phyloP scores from a whole-genome alignment of 2,797 vertebrate genomes.

The Sebastes taczanowskii region DNA sequence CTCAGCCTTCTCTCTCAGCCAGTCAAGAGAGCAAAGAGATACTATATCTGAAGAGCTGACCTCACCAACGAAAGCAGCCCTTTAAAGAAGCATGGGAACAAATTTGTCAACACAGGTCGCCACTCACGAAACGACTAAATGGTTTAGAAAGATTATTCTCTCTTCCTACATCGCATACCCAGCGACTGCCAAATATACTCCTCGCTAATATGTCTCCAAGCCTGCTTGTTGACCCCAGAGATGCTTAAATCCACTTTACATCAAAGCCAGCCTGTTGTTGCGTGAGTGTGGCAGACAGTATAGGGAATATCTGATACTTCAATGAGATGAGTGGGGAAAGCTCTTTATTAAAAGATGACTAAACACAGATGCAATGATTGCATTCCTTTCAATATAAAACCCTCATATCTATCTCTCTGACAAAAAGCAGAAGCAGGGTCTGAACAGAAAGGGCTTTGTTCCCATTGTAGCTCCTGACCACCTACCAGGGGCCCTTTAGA shows the following conservation, averaged over 20 bases:
- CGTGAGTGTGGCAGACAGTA: slow-evolving; percentile 16
- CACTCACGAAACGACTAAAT: slow-evolving; percentile 23
- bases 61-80: slow-evolving; percentile 56
- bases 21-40: slow-evolving; percentile 74
- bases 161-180: not conserved
- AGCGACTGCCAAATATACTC: slow-evolving; percentile 4
- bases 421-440: slow-evolving; percentile 60
- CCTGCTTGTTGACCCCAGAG: slow-evolving; percentile 26
- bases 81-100: slow-evolving; percentile 64
- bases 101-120: slow-evolving; percentile 65
- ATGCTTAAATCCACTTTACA: slow-evolving; percentile 56
- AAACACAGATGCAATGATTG: slow-evolving; percentile 54
- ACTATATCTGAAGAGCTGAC: slow-evolving; percentile 72
- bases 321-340: slow-evolving; percentile 16
- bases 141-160: slow-evolving; percentile 26
- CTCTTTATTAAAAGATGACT: slow-evolving; percentile 57
- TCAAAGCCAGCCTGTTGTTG: slow-evolving; percentile 38
- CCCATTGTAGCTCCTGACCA: slow-evolving; percentile 78
- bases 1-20: slow-evolving; percentile 62
- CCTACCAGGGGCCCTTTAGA: slow-evolving; percentile 80
- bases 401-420: slow-evolving; percentile 63
- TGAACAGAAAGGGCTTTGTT: slow-evolving; percentile 77
- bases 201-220: slow-evolving; percentile 8
- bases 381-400: slow-evolving; percentile 57
- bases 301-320: slow-evolving; percentile 2